A percentile compares a stretch with the other conserved stretches of the same genome.
Conservation (phyloP, 2,888 invertebrate genomes). For the Dascillus cervinus region DNA sequence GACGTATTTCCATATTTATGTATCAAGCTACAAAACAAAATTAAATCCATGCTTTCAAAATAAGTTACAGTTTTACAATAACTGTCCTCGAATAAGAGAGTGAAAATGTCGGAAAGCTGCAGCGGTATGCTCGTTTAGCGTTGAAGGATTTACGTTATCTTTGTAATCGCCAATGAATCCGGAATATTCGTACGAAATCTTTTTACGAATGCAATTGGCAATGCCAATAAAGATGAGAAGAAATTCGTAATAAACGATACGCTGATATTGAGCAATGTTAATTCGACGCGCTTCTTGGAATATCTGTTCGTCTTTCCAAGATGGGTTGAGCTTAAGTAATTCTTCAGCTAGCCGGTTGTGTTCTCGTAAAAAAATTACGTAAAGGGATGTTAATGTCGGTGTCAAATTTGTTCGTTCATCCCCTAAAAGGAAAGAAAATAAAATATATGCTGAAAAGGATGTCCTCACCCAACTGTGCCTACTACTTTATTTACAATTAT, state of each 20-base stretch:
- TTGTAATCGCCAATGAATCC: slow-evolving; percentile 62
- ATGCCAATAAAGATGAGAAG: slow-evolving; percentile 62
- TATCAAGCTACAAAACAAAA: too few relatives aligned
- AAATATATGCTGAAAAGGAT: too few relatives aligned
- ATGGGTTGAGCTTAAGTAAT: slow-evolving; percentile 58
- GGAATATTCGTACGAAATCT: slow-evolving; percentile 53
- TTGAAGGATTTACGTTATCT: slow-evolving; percentile 53
- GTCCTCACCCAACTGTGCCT: too few relatives aligned
- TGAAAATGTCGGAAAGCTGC: slow-evolving; percentile 70
- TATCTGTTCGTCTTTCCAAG: slow-evolving; percentile 65
- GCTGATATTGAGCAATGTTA: slow-evolving; percentile 60
- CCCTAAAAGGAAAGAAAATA: too few relatives aligned
- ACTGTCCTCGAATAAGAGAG: too few relatives aligned
- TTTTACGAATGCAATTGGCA: slow-evolving; percentile 54
- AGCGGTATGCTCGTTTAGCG: slow-evolving; percentile 62
- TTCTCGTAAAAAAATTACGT: slow-evolving; percentile 59
- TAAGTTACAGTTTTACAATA: too few relatives aligned
- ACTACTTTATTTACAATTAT: too few relatives aligned
- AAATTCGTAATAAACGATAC: slow-evolving; percentile 71
- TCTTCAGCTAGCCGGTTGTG: slow-evolving; percentile 63
- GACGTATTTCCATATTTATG: too few relatives aligned
- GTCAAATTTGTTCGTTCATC: slow-evolving; percentile 64
- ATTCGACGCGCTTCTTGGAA: slow-evolving; percentile 68
- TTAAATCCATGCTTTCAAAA: too few relatives aligned
- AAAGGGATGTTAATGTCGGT: slow-evolving; percentile 61